Percentiles rank a stretch among this genome's conserved stretches.
These are phyloP conservation scores for Pelosia muscerda DNA, from an alignment of 2,888 invertebrate genomes.

Conservation along the genomic window DNA sequence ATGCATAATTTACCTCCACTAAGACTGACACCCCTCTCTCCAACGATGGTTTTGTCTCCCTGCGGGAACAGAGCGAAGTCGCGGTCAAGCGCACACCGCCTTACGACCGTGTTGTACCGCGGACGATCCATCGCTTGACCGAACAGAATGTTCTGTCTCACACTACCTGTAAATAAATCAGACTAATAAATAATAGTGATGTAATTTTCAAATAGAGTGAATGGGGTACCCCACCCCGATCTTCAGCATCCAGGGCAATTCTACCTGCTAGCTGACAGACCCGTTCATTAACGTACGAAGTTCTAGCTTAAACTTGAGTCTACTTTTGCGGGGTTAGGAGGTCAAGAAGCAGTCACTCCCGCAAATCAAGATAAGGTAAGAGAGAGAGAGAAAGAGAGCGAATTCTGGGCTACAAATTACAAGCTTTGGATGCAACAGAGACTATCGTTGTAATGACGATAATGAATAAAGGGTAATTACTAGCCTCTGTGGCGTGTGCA, in stretches of 20 bases:
- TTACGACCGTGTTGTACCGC: slow-evolving; percentile 89
- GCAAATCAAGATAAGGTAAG: no score
- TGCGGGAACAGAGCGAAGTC: slow-evolving; percentile 93
- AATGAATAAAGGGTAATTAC: neutral
- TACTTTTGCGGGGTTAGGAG: no score
- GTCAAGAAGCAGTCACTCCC: no score
- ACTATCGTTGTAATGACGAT: neutral
- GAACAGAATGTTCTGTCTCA: slow-evolving; percentile 97
- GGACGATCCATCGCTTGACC: slow-evolving; percentile 91
- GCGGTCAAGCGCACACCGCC: slow-evolving; percentile 90
- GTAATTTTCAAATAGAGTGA: no score
- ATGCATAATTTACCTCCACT: slow-evolving; percentile 89
- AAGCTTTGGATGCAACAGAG: neutral
- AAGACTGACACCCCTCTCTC: slow-evolving; percentile 94
- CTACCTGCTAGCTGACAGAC: no score
- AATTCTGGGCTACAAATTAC: no score
- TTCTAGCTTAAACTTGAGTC: no score
- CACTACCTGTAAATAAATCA: slow-evolving; percentile 84
- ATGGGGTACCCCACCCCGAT: no score
- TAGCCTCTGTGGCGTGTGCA: no score
- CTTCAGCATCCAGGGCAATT: no score
- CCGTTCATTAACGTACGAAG: no score
- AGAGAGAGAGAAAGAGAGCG: no score
- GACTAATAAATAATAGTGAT: neutral
- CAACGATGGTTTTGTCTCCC: slow-evolving; percentile 94